phyloP scores from a whole-genome alignment of 2,113 vertebrate species.

The Notechis scutatus region DNA sequence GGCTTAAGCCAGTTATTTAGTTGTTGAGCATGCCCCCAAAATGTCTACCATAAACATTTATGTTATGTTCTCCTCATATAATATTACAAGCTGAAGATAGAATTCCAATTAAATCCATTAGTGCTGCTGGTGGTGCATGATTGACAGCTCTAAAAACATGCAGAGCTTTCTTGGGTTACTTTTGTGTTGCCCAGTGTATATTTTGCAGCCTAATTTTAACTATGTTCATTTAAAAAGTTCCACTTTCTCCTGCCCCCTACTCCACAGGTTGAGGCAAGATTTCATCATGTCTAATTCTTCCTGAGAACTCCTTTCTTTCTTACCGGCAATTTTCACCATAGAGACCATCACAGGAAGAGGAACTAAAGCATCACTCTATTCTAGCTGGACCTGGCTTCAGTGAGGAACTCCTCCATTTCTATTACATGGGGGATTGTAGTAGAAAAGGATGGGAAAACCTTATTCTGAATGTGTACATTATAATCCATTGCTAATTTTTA shows the following conservation, averaged over 20 bases:
- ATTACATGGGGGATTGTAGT: background rate
- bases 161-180: background rate
- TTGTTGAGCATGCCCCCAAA: slow-evolving; percentile 10
- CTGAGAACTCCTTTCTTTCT: background rate
- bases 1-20: background rate
- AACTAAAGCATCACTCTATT: background rate
- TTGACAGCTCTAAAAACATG: background rate
- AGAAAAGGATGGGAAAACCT: background rate
- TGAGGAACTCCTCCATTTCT: background rate
- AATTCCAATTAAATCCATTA: background rate
- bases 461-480: background rate
- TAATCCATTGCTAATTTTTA: background rate
- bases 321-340: background rate
- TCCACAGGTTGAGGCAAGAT: background rate
- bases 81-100: background rate
- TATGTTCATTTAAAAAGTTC: background rate
- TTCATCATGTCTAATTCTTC: background rate
- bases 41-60: background rate
- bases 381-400: background rate
- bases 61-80: background rate
- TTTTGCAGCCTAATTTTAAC: background rate
- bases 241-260: background rate
- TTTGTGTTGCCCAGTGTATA: background rate
- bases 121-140: background rate
- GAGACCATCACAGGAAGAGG: background rate